These are phyloP conservation scores for Pseudomyrmex flavicornis DNA, from an alignment of 1,140 invertebrate genomes.

Conservation along the genomic window DNA sequence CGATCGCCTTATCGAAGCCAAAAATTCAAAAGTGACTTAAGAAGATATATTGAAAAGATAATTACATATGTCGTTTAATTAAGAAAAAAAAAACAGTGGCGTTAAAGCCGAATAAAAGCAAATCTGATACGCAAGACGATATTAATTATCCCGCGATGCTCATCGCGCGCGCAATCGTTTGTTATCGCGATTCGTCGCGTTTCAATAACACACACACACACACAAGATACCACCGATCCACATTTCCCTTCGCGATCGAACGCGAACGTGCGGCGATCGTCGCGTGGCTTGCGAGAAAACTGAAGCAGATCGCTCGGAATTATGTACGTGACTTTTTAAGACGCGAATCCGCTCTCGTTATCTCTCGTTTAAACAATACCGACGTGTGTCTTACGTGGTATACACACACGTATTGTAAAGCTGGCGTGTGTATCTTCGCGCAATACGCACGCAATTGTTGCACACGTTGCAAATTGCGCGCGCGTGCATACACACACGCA, in stretches of 20 bases:
- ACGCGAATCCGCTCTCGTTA: constrained; percentile 51
- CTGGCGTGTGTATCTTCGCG: constrained; percentile 16
- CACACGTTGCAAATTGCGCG: background rate
- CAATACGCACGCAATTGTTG: constrained; percentile 5
- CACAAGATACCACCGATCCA: too few relatives aligned
- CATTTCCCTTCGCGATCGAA: background rate
- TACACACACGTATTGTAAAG: constrained; percentile 10
- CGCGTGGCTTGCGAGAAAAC: constrained; percentile 25
- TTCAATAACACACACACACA: too few relatives aligned
- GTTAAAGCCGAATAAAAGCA: too few relatives aligned
- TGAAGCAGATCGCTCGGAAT: constrained; percentile 44
- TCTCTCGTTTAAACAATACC: constrained; percentile 62
- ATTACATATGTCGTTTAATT: too few relatives aligned
- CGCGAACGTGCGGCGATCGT: background rate
- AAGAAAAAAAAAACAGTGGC: too few relatives aligned
- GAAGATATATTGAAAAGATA: too few relatives aligned
- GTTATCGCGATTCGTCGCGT: too few relatives aligned
- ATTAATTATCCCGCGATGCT: too few relatives aligned
- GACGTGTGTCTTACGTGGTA: constrained; percentile 28
- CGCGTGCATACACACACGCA: constrained; percentile 1
- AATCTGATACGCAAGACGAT: too few relatives aligned
- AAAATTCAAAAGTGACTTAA: too few relatives aligned
- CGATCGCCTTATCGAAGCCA: too few relatives aligned
- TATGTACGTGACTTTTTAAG: constrained; percentile 60
- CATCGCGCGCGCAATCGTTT: too few relatives aligned